Evolutionary conservation across 2,888 invertebrate genomes (phyloP), one percentile per base, ranked within the genome.

Genomic region (Caenorhabditis sp.): DNA sequence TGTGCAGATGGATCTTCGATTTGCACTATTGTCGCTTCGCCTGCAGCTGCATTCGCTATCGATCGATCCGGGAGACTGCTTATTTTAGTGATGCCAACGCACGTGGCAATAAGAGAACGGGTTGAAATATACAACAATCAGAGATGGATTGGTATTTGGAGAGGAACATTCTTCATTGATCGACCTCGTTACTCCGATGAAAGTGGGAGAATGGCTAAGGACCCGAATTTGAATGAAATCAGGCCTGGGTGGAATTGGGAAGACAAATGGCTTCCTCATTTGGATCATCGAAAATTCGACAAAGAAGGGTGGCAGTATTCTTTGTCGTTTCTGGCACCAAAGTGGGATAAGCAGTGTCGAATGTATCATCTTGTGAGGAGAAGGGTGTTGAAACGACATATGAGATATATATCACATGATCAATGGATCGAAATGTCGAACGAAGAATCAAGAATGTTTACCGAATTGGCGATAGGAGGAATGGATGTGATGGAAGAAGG

Each of bases 261-360:
- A 63, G 87, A 87, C 38, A 75, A 83, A 24, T 85, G 87, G 85
- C 54, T 38, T 22, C 72, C 85, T 16, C 66, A 83, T 22, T 28
- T 76, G 4, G 80, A 83, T 49, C 68, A 64, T 6, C 41, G 82
- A 12, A 72, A 47, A 16, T 84, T 38, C 47, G 87, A 87, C 31
- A 70, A 77, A 54, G 85, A 87, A 26, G 87, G 87, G 12, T 87
- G 87, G 87, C 82, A 86, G 59, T 87, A 87, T 72, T 64, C 80
- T 6, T 66, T 72, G n/a, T 41, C 64, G 2, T 85, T 82, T 41
- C 28, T 77, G 24, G 41, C 41, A 7, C 54, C 73, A 0, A 83
- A 76, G 31, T 85, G 85, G 85, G 56, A 70, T 3, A 83, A 77
- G 31, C 22, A 58, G 14, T 72, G 72, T 24, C 64, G 77, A 63